Percentiles rank a stretch among this genome's conserved stretches.
Conservation (phyloP, 1,140 invertebrate genomes). For the Penaeus indicus region DNA sequence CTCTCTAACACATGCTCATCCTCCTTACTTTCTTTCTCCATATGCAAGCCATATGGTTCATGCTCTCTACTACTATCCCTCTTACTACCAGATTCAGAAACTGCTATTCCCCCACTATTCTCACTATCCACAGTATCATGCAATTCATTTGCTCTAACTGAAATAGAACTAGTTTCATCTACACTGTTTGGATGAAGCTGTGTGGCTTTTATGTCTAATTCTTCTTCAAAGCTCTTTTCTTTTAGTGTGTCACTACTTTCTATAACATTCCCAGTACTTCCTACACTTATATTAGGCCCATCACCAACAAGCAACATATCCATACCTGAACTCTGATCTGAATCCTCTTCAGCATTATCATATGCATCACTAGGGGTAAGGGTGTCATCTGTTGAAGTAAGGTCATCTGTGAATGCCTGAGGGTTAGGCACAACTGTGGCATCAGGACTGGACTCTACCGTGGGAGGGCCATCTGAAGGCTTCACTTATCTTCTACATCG, state of each 20-base stretch:
- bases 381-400: constrained; percentile 24
- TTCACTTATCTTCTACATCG: background rate
- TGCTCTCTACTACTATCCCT: too few relatives aligned
- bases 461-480: too few relatives aligned
- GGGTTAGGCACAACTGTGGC: constrained; percentile 9
- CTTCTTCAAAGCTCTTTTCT: background rate
- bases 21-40: too few relatives aligned
- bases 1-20: too few relatives aligned
- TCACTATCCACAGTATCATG: background rate
- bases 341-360: constrained; percentile 42
- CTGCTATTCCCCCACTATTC: background rate
- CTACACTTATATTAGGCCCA: background rate
- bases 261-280: background rate
- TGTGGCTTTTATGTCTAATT: background rate
- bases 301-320: constrained; percentile 14
- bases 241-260: background rate
- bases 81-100: background rate
- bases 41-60: too few relatives aligned
- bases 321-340: constrained; percentile 41
- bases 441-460: constrained; percentile 38
- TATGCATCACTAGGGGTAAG: constrained; percentile 9
- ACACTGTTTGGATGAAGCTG: background rate
- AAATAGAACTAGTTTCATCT: background rate
- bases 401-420: constrained; percentile 7
- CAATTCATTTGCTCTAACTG: background rate